Conservation (phyloP, 2,113 vertebrate genomes). For the Hypocryptadius cinnamomeus region DNA sequence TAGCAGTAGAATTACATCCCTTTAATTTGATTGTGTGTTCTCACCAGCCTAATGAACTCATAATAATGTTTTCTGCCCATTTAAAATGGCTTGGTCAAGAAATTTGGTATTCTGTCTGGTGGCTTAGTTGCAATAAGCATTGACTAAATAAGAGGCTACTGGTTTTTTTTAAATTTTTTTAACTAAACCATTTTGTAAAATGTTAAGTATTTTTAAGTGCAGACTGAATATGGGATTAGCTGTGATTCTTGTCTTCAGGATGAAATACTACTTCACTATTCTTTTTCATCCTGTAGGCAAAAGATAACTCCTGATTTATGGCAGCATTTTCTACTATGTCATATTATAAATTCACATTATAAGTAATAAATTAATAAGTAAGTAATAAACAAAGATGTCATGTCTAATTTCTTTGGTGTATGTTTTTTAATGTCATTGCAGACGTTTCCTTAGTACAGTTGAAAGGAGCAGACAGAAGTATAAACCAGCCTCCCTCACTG, state of each 20-base stretch:
- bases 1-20: background rate
- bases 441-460: constrained; percentile 79
- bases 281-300: background rate
- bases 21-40: background rate
- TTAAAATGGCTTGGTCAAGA: background rate
- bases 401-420: background rate
- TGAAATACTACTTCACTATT: background rate
- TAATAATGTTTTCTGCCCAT: background rate
- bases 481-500: constrained; percentile 92
- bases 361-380: background rate
- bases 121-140: background rate
- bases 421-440: constrained; percentile 60
- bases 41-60: background rate
- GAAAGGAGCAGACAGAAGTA: constrained; percentile 96
- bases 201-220: background rate
- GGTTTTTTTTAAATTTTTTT: background rate
- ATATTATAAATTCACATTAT: background rate
- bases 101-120: background rate
- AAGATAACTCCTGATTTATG: background rate
- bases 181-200: background rate
- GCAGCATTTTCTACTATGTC: background rate
- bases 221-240: background rate
- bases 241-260: background rate
- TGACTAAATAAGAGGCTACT: background rate
- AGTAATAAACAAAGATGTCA: background rate